Conservation (phyloP, 2,113 vertebrate genomes). For the Emydocephalus ijimae region DNA sequence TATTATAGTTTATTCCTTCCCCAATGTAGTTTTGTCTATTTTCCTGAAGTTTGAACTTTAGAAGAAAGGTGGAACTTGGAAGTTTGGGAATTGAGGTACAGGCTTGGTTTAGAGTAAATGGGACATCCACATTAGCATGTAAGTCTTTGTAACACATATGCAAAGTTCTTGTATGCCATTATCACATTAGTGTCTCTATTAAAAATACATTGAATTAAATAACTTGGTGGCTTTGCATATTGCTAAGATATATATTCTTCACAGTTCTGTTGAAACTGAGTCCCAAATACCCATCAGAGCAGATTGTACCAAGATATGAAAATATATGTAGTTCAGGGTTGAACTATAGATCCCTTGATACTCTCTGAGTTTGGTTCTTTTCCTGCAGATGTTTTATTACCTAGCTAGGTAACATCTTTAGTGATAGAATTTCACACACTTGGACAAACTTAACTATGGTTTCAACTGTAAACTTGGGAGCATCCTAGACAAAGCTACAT, state of each 20-base stretch:
- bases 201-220: background rate
- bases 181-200: background rate
- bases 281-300: background rate
- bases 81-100: background rate
- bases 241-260: background rate
- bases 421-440: background rate
- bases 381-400: background rate
- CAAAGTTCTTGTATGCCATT: background rate
- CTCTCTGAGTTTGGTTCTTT: background rate
- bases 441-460: background rate
- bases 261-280: background rate
- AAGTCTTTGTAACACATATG: background rate
- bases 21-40: background rate
- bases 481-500: background rate
- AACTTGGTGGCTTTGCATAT: background rate
- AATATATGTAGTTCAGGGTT: too few species aligned
- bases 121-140: background rate
- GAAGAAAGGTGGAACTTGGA: background rate
- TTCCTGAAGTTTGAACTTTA: background rate
- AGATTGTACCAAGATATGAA: background rate
- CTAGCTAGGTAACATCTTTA: background rate
- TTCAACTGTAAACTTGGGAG: background rate
- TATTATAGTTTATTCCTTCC: background rate
- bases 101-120: background rate
- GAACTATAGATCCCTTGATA: background rate